Percentiles rank a stretch among this genome's conserved stretches.
Conservation (phyloP, 2,797 vertebrate genomes). For the Crypturellus tataupa region DNA sequence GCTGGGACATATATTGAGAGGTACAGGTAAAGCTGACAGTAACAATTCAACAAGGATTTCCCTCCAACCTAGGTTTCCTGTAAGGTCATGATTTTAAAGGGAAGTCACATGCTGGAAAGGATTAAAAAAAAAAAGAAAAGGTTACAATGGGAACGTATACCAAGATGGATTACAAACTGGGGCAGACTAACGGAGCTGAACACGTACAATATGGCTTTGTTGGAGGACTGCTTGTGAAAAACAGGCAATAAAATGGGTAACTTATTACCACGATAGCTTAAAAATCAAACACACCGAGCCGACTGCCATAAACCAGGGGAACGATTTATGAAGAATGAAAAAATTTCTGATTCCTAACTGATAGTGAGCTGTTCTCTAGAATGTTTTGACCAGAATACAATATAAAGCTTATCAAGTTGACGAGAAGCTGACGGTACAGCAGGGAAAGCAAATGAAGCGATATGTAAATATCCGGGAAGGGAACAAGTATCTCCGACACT, state of each 20-base stretch:
- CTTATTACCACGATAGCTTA: constrained; percentile 33
- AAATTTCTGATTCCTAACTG: not conserved
- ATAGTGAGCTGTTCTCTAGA: not conserved
- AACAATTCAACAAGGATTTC: not conserved
- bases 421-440: not conserved
- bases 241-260: constrained; percentile 52
- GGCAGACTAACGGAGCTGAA: not conserved
- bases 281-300: constrained; percentile 32
- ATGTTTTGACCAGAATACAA: not conserved
- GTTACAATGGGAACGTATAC: not conserved
- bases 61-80: not conserved
- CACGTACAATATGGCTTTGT: constrained; percentile 18
- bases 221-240: constrained; percentile 23
- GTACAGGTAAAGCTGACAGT: not conserved
- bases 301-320: constrained; percentile 22
- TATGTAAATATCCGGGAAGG: not conserved
- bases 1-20: not conserved
- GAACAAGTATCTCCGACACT: not conserved
- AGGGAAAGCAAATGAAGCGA: constrained; percentile 18
- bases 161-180: not conserved
- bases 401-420: not conserved
- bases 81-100: not conserved
- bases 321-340: not conserved
- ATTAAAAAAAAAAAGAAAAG: not conserved
- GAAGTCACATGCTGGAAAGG: not conserved